Evolutionary conservation across 2,113 vertebrate species (phyloP), one percentile per base, ranked within the genome.

Genomic region (Cromileptes altivelis): DNA sequence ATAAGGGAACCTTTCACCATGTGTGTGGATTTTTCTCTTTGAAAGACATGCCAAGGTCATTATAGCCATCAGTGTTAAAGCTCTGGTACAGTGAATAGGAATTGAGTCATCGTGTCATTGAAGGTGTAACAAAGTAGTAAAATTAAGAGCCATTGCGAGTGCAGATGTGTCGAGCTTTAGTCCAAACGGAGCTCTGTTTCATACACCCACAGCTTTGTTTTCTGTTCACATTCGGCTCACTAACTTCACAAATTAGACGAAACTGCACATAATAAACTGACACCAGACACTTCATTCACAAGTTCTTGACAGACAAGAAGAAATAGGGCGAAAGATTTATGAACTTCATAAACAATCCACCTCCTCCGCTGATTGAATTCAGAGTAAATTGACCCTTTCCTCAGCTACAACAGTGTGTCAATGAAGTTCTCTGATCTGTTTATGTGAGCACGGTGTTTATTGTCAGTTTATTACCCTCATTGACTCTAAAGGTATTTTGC

Each of bases 391-490:
- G 78, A 88, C 71, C 72, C 57, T 80, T 80, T 84, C n/a, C 73
- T 81, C 60, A 5, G 72, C 56, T 74, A 77, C 75, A 69, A 19
- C 64, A 19, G 30, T 12, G 62, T 55, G 81, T 45, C 67, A 88
- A 82, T 87, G 37, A 88, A 88, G 61, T 85, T 65, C 64, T 78
- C 56, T 69, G 63, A 67, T 81, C 57, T 78, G 70, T 86, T 88
- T 85, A 78, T 27, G 72, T 42, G 63, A 62, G 77, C 78, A 49
- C 50, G 4, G 42, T 74, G 81, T 87, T 85, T 76, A 82, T 91
- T 79, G 64, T 75, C 69, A 68, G 14, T 80, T 89, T 87, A 90
- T 91, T 90, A 74, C 70, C 78, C 3, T 79, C 74, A 65, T 69
- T 89, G 75, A 55, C 72, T 73, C 83, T 40, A 71, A 68, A 58